These are phyloP conservation scores for Phallusia fumigata DNA, from an alignment of 23 tunicate species.

Conservation along the genomic window DNA sequence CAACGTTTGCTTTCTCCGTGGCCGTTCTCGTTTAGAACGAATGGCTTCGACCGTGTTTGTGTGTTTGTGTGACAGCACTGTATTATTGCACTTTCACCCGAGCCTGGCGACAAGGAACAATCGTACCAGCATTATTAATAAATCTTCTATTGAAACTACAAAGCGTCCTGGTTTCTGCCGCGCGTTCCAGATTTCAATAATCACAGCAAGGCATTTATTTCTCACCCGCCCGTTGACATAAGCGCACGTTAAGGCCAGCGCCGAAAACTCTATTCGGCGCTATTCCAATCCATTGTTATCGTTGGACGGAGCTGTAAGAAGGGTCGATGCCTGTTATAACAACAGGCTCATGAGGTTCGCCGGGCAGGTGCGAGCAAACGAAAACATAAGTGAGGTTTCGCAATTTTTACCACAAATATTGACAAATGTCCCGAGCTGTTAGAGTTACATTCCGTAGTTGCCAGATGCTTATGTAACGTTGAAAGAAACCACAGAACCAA, in stretches of 20 bases:
- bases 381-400: not conserved
- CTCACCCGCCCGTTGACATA: not conserved
- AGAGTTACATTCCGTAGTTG: no score
- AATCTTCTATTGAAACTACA: not conserved
- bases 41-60: not conserved
- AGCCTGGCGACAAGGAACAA: not conserved
- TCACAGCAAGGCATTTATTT: not conserved
- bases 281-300: not conserved
- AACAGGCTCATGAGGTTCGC: not conserved
- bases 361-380: slow-evolving; percentile 5
- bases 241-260: not conserved
- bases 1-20: not conserved
- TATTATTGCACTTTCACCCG: slow-evolving; percentile 11
- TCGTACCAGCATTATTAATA: slow-evolving; percentile 14
- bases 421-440: no score
- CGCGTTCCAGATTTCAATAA: not conserved
- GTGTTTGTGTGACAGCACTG: slow-evolving; percentile 14
- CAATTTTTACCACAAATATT: not conserved
- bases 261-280: not conserved
- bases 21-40: not conserved
- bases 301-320: not conserved
- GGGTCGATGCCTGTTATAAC: not conserved
- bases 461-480: no score
- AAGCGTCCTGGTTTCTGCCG: not conserved
- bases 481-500: no score